Conservation (phyloP, 2,888 invertebrate species). For the Pollenia angustigena region DNA sequence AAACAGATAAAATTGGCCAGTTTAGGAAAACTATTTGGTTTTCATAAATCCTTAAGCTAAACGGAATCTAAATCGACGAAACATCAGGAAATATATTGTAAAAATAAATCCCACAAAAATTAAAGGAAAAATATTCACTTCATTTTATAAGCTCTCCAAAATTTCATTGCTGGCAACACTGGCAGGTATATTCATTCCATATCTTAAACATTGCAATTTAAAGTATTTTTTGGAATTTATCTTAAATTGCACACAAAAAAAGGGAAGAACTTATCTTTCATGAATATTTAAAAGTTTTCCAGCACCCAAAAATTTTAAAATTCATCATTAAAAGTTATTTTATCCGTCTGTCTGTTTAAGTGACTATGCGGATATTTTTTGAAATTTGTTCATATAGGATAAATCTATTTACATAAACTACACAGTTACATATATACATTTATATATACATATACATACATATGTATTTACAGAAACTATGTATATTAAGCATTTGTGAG, state of each 20-base stretch:
- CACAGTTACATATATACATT: background rate
- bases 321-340: conserved; percentile 72
- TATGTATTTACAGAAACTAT: background rate
- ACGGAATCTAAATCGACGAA: no score
- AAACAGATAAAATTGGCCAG: no score
- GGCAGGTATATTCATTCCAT: background rate
- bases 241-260: conserved; percentile 4
- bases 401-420: conserved; percentile 8
- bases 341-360: conserved; percentile 30
- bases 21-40: no score
- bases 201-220: conserved; percentile 44
- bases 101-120: no score
- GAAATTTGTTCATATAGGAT: background rate
- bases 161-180: no score
- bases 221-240: conserved; percentile 14
- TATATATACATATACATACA: background rate
- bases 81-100: no score
- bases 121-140: no score
- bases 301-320: conserved; percentile 59
- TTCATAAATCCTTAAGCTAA: no score
- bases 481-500: background rate
- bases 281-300: conserved; percentile 72
- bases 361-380: conserved; percentile 37
- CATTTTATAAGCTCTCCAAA: no score
- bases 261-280: conserved; percentile 44